Evolutionary conservation across 1,140 invertebrate species (phyloP).

Genomic region (Coelopa frigida): DNA sequence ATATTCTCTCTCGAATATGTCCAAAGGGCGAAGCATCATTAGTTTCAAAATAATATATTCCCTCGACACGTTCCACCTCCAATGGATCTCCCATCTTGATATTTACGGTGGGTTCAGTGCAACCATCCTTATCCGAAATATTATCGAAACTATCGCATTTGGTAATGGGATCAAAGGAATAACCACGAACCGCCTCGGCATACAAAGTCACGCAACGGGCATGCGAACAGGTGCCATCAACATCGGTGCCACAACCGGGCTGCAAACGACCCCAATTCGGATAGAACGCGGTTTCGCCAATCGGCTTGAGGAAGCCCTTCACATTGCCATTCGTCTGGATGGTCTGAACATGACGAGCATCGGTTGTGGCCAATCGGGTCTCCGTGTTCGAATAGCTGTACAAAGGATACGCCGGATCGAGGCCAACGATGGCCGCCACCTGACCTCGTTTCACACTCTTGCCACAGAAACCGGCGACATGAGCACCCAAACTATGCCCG

Average conservation of each 20-base stretch:
- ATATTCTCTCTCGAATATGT: constrained; percentile 1
- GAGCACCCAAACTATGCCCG: constrained; percentile 40
- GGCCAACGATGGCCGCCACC: constrained; percentile 31
- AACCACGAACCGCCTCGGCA: constrained; percentile 30
- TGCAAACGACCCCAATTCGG: constrained; percentile 45
- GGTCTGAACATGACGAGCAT: constrained; percentile 56
- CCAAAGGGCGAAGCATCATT: constrained; percentile 14
- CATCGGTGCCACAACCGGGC: constrained; percentile 46
- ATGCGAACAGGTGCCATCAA: constrained; percentile 41
- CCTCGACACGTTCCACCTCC: constrained; percentile 3
- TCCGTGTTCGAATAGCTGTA: constrained; percentile 11
- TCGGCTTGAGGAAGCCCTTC: constrained; percentile 45
- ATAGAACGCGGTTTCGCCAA: constrained; percentile 54
- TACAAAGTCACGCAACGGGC: constrained; percentile 38
- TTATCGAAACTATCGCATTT: constrained; percentile 9
- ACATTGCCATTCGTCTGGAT: constrained; percentile 57
- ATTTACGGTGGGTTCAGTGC: not conserved
- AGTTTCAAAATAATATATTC: constrained; percentile 18
- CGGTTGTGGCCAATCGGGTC: constrained; percentile 47
- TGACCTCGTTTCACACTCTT: constrained; percentile 18
- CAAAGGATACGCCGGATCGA: constrained; percentile 40
- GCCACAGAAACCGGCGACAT: constrained; percentile 42
- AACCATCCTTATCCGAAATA: constrained; percentile 4
- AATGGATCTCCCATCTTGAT: constrained; percentile 18
- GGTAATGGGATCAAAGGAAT: constrained; percentile 13